A percentile compares a stretch with the other conserved stretches of the same genome.
These are phyloP conservation scores for Spicauda simplicius DNA, from an alignment of 2,888 invertebrate species.

Conservation along the genomic window DNA sequence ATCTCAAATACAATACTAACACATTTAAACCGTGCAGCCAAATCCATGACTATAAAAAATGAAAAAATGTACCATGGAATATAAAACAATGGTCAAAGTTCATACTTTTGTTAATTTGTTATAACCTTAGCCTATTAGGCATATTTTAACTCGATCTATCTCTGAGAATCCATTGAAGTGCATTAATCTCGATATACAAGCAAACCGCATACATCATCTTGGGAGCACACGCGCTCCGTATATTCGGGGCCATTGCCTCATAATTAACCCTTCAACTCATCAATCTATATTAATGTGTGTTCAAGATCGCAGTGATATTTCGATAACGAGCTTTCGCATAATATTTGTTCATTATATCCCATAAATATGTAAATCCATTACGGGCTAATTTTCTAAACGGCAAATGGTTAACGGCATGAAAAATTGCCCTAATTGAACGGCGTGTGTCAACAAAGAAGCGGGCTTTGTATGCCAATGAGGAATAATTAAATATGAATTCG, in stretches of 20 bases:
- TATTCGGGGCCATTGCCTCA: neutral
- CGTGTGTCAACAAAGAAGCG: constrained; percentile 38
- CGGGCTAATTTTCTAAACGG: constrained; percentile 11
- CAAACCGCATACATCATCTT: neutral
- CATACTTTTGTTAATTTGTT: too few species aligned
- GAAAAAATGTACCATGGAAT: too few species aligned
- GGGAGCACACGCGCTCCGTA: neutral
- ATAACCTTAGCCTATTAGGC: too few species aligned
- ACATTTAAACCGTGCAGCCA: too few species aligned
- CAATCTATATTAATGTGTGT: neutral
- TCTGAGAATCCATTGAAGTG: neutral
- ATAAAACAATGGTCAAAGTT: too few species aligned
- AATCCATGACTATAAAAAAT: too few species aligned
- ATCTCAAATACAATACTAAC: too few species aligned
- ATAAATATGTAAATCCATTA: constrained; percentile 17
- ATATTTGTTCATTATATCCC: constrained; percentile 5
- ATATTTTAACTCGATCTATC: too few species aligned
- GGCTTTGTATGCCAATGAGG: constrained; percentile 50
- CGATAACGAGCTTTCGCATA: neutral
- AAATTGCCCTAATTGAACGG: constrained; percentile 27
- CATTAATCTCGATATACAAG: neutral
- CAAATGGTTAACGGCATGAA: neutral
- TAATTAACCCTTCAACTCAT: neutral
- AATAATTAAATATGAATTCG: constrained; percentile 66
- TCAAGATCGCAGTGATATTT: neutral